Evolutionary conservation across 2,888 invertebrate species (phyloP).

Genomic region (Tridacna gigas): DNA sequence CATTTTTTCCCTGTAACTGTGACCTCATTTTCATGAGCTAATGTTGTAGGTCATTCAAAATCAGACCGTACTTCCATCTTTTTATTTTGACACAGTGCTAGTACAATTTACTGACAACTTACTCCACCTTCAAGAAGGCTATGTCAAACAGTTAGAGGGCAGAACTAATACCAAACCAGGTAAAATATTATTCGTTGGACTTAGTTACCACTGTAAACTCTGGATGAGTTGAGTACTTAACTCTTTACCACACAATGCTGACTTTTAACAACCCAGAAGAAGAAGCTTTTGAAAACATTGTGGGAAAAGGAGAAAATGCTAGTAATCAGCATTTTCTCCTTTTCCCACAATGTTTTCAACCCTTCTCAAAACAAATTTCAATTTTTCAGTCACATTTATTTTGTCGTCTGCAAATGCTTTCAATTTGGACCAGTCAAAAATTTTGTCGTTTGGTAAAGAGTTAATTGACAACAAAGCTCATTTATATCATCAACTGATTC

Average conservation of each 20-base stretch:
- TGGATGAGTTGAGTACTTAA: neutral
- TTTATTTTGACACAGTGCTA: constrained; percentile 69
- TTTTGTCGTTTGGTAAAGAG: no score
- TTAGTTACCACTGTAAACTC: neutral
- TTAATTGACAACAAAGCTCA: no score
- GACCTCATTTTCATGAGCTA: no score
- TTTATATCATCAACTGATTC: no score
- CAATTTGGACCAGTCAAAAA: no score
- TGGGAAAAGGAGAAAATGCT: neutral
- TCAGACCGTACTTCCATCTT: neutral
- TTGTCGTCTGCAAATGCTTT: no score
- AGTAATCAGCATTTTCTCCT: no score
- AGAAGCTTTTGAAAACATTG: neutral
- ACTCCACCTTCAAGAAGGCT: constrained; percentile 75
- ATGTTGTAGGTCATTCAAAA: no score
- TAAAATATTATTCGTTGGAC: constrained; percentile 35
- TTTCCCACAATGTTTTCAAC: no score
- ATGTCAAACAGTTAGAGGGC: constrained; percentile 73
- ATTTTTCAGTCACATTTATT: no score
- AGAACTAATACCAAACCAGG: constrained; percentile 78
- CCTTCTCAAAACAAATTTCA: no score
- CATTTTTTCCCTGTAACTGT: no score
- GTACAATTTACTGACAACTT: constrained; percentile 75
- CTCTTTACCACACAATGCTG: neutral
- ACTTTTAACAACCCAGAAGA: neutral